A percentile compares a stretch with the other conserved stretches of the same genome.
These are phyloP conservation scores for Cheilosia impressa DNA, from an alignment of 2,888 invertebrate species.

Conservation along the genomic window DNA sequence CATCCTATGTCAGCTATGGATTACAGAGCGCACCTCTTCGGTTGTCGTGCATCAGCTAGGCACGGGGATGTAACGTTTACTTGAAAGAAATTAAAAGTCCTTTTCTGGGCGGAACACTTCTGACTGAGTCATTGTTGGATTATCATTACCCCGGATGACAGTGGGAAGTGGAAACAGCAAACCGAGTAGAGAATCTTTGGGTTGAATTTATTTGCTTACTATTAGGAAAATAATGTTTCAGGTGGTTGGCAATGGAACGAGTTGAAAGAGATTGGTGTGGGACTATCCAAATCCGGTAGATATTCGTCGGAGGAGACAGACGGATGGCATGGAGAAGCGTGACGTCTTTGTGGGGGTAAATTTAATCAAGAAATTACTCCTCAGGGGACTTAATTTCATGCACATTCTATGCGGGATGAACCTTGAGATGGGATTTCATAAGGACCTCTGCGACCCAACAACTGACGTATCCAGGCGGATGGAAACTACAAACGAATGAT, in stretches of 20 bases:
- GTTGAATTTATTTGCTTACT: conserved; percentile 63
- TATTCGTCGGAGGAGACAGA: conserved; percentile 27
- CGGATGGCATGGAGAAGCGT: conserved; percentile 30
- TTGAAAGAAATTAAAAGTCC: conserved; percentile 64
- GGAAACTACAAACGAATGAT: conserved; percentile 63
- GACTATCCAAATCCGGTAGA: conserved; percentile 4
- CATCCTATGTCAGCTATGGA: conserved; percentile 14
- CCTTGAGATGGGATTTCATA: conserved; percentile 34
- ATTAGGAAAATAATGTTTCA: conserved; percentile 62
- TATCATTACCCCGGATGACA: conserved; percentile 37
- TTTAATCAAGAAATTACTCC: conserved; percentile 74
- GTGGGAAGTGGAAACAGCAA: conserved; percentile 3
- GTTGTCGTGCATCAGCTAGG: no score
- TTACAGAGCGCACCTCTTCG: not conserved
- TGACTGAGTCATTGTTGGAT: conserved; percentile 42
- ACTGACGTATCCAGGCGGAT: conserved; percentile 17
- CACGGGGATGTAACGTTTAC: conserved; percentile 48
- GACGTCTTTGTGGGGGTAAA: conserved; percentile 70
- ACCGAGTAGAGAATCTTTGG: conserved; percentile 17
- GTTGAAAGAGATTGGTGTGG: not conserved
- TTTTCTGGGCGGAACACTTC: conserved; percentile 56
- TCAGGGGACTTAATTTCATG: conserved; percentile 70
- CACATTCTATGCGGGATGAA: conserved; percentile 49
- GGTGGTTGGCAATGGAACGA: conserved; percentile 26
- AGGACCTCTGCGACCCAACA: conserved; percentile 48